Percentiles rank a stretch among this genome's conserved stretches.
phyloP scores from a whole-genome alignment of 2,888 invertebrate genomes.

The Cremastobaeus sp. region DNA sequence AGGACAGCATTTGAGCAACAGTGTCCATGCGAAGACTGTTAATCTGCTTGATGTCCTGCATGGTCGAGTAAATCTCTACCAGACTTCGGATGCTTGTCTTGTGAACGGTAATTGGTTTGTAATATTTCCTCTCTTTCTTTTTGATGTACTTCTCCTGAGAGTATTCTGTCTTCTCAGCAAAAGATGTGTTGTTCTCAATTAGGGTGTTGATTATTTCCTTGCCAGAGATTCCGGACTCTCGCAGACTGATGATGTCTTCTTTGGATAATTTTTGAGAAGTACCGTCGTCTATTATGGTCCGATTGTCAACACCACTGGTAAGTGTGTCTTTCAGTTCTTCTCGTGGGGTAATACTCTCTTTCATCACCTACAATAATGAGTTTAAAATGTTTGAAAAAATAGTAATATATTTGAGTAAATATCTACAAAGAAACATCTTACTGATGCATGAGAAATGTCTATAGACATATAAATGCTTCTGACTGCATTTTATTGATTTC shows the following conservation, averaged over 20 bases:
- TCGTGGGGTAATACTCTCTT: slow-evolving; percentile 81
- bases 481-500: too few relatives aligned
- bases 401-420: neutral
- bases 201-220: slow-evolving; percentile 91
- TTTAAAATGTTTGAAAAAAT: neutral
- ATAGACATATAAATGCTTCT: too few relatives aligned
- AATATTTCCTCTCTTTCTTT: slow-evolving; percentile 97
- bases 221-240: slow-evolving; percentile 87
- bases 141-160: slow-evolving; percentile 96
- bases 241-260: slow-evolving; percentile 89
- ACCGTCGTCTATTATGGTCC: slow-evolving; percentile 88
- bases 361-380: slow-evolving; percentile 20
- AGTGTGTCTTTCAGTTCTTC: slow-evolving; percentile 83
- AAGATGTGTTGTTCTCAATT: slow-evolving; percentile 94
- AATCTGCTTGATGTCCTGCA: slow-evolving; percentile 87
- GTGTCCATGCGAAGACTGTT: slow-evolving; percentile 91
- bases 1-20: slow-evolving; percentile 91
- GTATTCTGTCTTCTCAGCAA: slow-evolving; percentile 92
- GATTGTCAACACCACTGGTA: slow-evolving; percentile 88
- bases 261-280: slow-evolving; percentile 90
- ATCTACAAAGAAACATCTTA: neutral
- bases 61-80: slow-evolving; percentile 91
- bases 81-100: slow-evolving; percentile 89
- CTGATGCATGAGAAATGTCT: too few relatives aligned
- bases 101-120: slow-evolving; percentile 88